phyloP scores from a whole-genome alignment of 2,113 vertebrate species.

The Xenopus borealis region DNA sequence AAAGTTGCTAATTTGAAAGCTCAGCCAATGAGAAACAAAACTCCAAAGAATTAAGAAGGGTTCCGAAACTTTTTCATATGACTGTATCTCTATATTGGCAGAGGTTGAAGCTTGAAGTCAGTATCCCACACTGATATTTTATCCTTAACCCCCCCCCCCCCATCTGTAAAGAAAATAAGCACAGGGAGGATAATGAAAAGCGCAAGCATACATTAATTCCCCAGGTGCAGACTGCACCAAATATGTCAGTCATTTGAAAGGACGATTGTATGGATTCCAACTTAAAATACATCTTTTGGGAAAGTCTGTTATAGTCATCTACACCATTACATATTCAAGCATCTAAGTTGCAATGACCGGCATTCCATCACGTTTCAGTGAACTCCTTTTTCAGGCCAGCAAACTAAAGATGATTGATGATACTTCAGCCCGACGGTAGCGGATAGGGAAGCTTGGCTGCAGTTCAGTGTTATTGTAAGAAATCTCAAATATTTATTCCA shows the following conservation, averaged over 20 bases:
- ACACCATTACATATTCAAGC: slow-evolving; percentile 55
- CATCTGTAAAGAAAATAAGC: slow-evolving; percentile 4
- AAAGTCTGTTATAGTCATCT: slow-evolving; percentile 48
- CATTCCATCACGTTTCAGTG: slow-evolving; percentile 63
- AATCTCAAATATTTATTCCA: slow-evolving; percentile 76
- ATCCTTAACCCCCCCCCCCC: neutral
- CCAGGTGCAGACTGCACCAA: neutral
- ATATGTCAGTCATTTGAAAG: slow-evolving; percentile 23
- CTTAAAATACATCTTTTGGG: slow-evolving; percentile 48
- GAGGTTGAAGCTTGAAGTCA: too few species aligned
- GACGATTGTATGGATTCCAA: slow-evolving; percentile 27
- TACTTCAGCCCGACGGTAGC: slow-evolving; percentile 58
- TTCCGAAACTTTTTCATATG: neutral
- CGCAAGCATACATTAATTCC: slow-evolving; percentile 2
- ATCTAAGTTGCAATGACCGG: slow-evolving; percentile 51
- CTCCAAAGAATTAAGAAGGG: too few species aligned
- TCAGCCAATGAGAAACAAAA: too few species aligned
- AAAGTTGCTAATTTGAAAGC: too few species aligned
- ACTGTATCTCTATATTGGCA: too few species aligned
- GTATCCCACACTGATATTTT: neutral
- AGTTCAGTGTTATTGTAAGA: slow-evolving; percentile 69
- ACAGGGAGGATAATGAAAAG: neutral
- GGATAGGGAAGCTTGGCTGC: slow-evolving; percentile 67
- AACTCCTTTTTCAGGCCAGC: slow-evolving; percentile 62
- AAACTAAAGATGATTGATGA: slow-evolving; percentile 68